Conservation (phyloP, 2,113 vertebrate species). For the Scomber japonicus region DNA sequence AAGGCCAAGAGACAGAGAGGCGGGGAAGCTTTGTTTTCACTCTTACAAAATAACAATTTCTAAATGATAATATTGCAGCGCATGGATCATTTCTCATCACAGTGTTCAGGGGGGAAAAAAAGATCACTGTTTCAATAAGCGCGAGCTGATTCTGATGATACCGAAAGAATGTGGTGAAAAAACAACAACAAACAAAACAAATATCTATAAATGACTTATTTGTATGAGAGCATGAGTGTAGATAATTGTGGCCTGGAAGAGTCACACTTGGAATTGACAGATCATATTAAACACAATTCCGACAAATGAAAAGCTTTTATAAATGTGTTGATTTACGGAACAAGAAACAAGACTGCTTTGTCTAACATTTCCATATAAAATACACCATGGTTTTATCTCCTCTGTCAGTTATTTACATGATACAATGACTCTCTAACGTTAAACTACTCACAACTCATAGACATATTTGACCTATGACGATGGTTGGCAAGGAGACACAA, state of each 20-base stretch:
- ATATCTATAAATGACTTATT: not conserved
- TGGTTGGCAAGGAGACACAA: too few relatives aligned
- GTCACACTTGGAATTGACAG: not conserved
- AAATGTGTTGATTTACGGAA: not conserved
- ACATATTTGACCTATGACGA: not conserved
- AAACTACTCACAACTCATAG: not conserved
- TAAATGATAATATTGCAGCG: slow-evolving; percentile 39
- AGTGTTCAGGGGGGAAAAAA: slow-evolving; percentile 5
- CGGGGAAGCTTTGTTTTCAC: slow-evolving; percentile 52
- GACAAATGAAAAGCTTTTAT: slow-evolving; percentile 6
- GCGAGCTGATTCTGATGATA: not conserved
- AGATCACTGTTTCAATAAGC: slow-evolving; percentile 5
- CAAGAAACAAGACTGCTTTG: too few relatives aligned
- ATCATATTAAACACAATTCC: not conserved
- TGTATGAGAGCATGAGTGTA: not conserved
- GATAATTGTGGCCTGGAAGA: not conserved
- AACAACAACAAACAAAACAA: not conserved
- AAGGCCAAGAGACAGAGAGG: slow-evolving; percentile 58
- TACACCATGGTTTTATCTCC: too few relatives aligned
- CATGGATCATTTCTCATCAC: slow-evolving; percentile 50
- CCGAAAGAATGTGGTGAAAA: not conserved
- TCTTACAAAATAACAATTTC: slow-evolving; percentile 43
- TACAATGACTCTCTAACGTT: not conserved
- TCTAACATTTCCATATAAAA: too few relatives aligned
- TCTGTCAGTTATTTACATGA: not conserved